Evolutionary conservation across 2,797 vertebrate genomes (phyloP).

Genomic region (Rhinatrema bivittatum): DNA sequence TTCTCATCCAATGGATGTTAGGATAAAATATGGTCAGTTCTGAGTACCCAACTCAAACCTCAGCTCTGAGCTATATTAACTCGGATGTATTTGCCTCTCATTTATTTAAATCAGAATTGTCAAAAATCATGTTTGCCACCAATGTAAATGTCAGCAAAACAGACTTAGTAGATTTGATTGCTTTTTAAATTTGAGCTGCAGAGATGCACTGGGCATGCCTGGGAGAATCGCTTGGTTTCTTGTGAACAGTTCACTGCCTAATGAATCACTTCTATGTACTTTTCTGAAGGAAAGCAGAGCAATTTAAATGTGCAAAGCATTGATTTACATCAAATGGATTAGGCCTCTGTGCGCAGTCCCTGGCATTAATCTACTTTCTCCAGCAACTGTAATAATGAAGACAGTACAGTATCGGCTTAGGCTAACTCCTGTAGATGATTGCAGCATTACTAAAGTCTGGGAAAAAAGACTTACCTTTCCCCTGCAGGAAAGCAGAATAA

Average conservation of each 20-base stretch:
- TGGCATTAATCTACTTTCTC: slow-evolving; percentile 53
- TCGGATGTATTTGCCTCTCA: slow-evolving; percentile 50
- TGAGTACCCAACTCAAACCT: slow-evolving; percentile 13
- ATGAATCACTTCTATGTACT: slow-evolving; percentile 61
- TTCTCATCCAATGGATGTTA: too few species aligned
- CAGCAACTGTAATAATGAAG: slow-evolving; percentile 40
- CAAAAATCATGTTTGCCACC: slow-evolving; percentile 44
- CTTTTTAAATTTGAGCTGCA: slow-evolving; percentile 62
- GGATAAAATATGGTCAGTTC: too few species aligned
- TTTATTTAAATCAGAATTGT: slow-evolving; percentile 59
- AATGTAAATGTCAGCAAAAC: slow-evolving; percentile 54
- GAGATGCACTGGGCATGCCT: slow-evolving; percentile 48
- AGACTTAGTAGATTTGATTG: slow-evolving; percentile 59
- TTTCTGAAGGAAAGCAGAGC: slow-evolving; percentile 57
- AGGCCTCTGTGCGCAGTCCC: slow-evolving; percentile 49
- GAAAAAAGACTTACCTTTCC: slow-evolving; percentile 12
- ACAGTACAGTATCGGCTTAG: slow-evolving; percentile 9
- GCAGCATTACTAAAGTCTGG: slow-evolving; percentile 27
- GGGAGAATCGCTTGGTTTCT: slow-evolving; percentile 49
- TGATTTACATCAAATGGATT: slow-evolving; percentile 64
- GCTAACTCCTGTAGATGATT: slow-evolving; percentile 24
- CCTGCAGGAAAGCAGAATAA: slow-evolving; percentile 3
- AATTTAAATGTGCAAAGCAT: slow-evolving; percentile 54
- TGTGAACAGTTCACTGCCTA: slow-evolving; percentile 47
- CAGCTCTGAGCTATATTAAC: slow-evolving; percentile 27